Evolutionary conservation across 2,113 vertebrate species (phyloP).

Genomic region (Choloepus hoffmanni): DNA sequence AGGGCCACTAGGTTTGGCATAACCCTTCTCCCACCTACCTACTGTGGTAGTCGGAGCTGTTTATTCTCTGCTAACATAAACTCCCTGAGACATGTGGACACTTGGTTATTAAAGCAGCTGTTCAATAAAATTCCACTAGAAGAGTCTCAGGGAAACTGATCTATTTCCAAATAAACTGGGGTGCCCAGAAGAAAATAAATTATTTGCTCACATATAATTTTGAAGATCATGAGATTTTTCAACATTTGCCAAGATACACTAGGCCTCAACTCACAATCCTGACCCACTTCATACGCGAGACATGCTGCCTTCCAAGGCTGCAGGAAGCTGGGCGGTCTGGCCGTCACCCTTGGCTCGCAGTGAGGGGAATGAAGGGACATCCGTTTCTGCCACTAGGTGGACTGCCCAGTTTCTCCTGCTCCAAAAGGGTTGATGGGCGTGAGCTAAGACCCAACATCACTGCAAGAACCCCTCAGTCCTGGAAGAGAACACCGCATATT

Average conservation of each 20-base stretch:
- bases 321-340: background rate
- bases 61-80: background rate
- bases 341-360: background rate
- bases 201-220: background rate
- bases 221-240: background rate
- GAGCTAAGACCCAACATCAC: background rate
- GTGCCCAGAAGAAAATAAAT: background rate
- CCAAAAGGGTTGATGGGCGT: background rate
- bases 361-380: background rate
- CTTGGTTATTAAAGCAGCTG: background rate
- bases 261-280: background rate
- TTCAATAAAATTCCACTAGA: background rate
- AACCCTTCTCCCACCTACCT: background rate
- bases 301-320: background rate
- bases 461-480: background rate
- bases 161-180: background rate
- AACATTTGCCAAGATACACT: background rate
- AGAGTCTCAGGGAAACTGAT: background rate
- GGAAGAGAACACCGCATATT: background rate
- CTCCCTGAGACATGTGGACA: background rate
- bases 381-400: slow-evolving; percentile 52
- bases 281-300: background rate
- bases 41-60: background rate
- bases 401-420: slow-evolving; percentile 34
- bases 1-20: background rate